Evolutionary conservation across 1,140 invertebrate species (phyloP), one percentile per base, ranked within the genome.

Genomic region (Drosophila yakuba): DNA sequence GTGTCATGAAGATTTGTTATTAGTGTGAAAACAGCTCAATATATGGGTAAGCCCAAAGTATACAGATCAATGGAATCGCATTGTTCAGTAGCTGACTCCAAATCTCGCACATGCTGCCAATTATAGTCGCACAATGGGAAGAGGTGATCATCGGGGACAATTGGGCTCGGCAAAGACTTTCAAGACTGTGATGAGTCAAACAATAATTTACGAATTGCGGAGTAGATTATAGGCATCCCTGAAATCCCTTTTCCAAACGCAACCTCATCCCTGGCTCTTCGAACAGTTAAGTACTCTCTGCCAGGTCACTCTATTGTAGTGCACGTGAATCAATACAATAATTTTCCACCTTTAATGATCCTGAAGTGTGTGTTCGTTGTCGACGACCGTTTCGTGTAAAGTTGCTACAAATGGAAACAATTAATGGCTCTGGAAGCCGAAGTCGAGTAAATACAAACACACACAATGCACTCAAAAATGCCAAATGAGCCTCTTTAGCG

Each of bases 361-460:
- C 71, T 80, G 57, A 80, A 80, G 76, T 79, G 74, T 68, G 62
- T 64, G 36, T 75, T 61, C 67, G 55, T 62, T 43, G 55, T 23
- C 47, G 41, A n/a, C 52, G 73, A 55, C 54, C 68, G 50, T 66
- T 79, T 51, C 71, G 60, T 75, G 80, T 68, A 68, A 69, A 80
- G 76, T 84, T 51, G 84, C 64, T 86, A 88, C 83, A 86, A 88
- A 88, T 89, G 62, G 76, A 83, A 89, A 88, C 80, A 88, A 89
- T 88, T 84, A 88, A 68, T 54, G 63, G 63, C 60, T 74, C 56
- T 84, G 79, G 77, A 83, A 88, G 80, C 66, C 61, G 50, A 80
- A 84, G 80, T 88, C 76, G 80, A 84, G 56, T 67, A 71, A 76
- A 75, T 69, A 72, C 61, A 86, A 88, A 88, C 76, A 51, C 43